Evolutionary conservation across 2,113 vertebrate species (phyloP), one percentile per base, ranked within the genome.

Genomic region (Pontoporia blainvillei): DNA sequence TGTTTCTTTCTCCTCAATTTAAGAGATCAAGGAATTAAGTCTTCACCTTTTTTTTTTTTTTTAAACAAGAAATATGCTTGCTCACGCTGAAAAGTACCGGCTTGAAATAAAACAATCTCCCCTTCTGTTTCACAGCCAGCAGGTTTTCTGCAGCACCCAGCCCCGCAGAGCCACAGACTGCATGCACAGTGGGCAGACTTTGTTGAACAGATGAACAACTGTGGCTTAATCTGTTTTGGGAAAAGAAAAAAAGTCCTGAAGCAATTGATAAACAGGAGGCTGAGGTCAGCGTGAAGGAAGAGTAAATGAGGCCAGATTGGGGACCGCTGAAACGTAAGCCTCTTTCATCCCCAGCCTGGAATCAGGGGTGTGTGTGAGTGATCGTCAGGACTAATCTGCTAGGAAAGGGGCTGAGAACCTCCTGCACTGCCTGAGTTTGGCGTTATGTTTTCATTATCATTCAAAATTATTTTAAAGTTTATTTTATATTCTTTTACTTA

Each of bases 231-330:
- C 92, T 95, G 66, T 94, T 97, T 85, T 20, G 36, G 23, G 0
- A 2, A n/a, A n/a, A 7, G n/a, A 67, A 97, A 97, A 97, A 93
- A 59, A 41, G 69, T 12, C 41, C 91, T 49, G 76, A 95, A 96
- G 62, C 93, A 92, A 97, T 73, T 97, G 96, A 93, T 84, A 96
- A 97, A 97, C 71, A 93, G 62, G 72, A 97, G 95, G 86, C 86
- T 97, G 96, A 93, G 90, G 94, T 98, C 96, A 97, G 64, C 62
- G 85, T 96, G 96, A 97, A 96, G 95, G 86, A 95, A 97, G 71
- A 97, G 93, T 93, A 97, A 98, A 97, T 72, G 97, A 96, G 95
- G 96, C 96, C 98, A 95, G 97, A 98, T 84, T 93, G 97, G 95
- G 95, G 96, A 95, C 64, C 17, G 4, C 61, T 69, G 79, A 89